Evolutionary conservation across 2,888 invertebrate genomes (phyloP), one percentile per base, ranked within the genome.

Genomic region (Neuroscelio doddi): DNA sequence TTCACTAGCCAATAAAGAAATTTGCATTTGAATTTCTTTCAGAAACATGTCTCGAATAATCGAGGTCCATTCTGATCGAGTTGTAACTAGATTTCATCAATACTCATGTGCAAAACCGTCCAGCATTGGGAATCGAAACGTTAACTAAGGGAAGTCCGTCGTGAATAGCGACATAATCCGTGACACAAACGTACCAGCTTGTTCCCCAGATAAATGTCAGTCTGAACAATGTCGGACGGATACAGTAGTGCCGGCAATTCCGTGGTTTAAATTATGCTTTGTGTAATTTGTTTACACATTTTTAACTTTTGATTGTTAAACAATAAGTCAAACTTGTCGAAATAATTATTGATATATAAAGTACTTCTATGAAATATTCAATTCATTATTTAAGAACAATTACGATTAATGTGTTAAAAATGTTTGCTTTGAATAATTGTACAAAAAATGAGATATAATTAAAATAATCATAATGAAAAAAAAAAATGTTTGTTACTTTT

Each of bases 151-250:
- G 58, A 47, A 64, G 64, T 45, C 49, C 38, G 27, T 17, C 49
- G 32, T 52, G 58, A 68, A 63, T 64, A 50, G 50, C 55, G 53
- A 56, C 51, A 50, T 59, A 64, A 50, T 58, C 30, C 55, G 24
- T 41, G 39, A 16, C 44, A 41, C 38, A 57, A 59, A 49, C 55
- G 66, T 47, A 39, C 44, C 53, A 56, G 51, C 64, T 69, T 58
- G 58, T 67, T 71, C 67, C 61, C 64, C 68, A 51, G 68, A 64
- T 71, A 72, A 73, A 76, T 73, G 74, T 76, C 69, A 68, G 63
- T 57, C 61, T 65, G 67, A 62, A 66, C 72, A 71, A 72, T 73
- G 70, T 74, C 68, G 59, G 44, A 38, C 63, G 69, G 64, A 64
- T 42, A 58, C 70, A 56, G 55, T 42, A 59, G 29, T 55, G 51